Conservation (phyloP, 1,140 invertebrate species). For the Drosophila sucinea region DNA sequence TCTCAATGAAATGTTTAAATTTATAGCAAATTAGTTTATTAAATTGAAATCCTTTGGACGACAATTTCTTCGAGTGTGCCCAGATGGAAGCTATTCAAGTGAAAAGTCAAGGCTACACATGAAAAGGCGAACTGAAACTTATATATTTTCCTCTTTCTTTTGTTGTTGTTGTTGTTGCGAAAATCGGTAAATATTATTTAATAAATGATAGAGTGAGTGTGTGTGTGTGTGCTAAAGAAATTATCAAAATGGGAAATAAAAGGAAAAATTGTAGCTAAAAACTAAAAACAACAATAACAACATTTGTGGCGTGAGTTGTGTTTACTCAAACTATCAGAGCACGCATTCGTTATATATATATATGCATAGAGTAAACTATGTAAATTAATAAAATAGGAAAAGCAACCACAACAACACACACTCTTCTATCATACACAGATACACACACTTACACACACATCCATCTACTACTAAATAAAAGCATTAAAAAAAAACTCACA, state of each 20-base stretch:
- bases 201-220: neutral
- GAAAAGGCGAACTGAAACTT: neutral
- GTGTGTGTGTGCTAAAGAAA: slow-evolving; percentile 19
- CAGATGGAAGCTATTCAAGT: neutral
- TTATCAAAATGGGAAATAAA: slow-evolving; percentile 43
- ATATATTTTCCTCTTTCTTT: neutral
- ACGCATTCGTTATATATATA: slow-evolving; percentile 1
- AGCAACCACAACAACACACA: slow-evolving; percentile 33
- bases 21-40: too few species aligned
- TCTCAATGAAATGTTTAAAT: too few species aligned
- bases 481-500: slow-evolving; percentile 64
- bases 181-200: slow-evolving; percentile 57
- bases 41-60: too few species aligned
- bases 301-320: slow-evolving; percentile 21
- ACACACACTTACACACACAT: slow-evolving; percentile 21
- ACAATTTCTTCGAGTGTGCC: too few species aligned
- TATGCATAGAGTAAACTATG: slow-evolving; percentile 39
- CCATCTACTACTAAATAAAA: slow-evolving; percentile 14
- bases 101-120: neutral
- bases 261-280: slow-evolving; percentile 29
- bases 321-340: slow-evolving; percentile 55
- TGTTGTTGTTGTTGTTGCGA: neutral
- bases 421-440: slow-evolving; percentile 21
- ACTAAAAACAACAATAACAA: slow-evolving; percentile 14
- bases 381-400: slow-evolving; percentile 66